phyloP scores from a whole-genome alignment of 2,113 vertebrate species.

The Formicarius rufipectus region DNA sequence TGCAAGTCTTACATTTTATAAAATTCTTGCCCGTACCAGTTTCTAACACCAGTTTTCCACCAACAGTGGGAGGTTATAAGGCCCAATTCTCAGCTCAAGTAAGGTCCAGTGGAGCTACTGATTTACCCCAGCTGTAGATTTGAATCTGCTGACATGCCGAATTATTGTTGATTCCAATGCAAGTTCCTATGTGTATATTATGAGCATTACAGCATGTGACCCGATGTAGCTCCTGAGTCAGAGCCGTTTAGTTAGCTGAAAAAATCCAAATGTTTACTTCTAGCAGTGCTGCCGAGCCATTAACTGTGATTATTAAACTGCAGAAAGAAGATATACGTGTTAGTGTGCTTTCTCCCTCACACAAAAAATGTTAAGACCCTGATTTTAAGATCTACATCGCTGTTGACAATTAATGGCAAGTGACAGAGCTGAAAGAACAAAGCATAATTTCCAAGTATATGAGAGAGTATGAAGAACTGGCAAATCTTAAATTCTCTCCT shows the following conservation, averaged over 20 bases:
- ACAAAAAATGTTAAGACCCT: not conserved
- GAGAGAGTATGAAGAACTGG: not conserved
- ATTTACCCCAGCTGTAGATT: conserved; percentile 24
- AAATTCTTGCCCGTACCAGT: not conserved
- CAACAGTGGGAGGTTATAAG: not conserved
- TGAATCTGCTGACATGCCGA: not conserved
- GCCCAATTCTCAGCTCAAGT: not conserved
- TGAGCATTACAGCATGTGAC: not conserved
- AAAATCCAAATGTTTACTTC: conserved; percentile 17
- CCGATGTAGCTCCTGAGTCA: not conserved
- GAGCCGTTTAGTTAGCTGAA: not conserved
- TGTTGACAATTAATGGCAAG: not conserved
- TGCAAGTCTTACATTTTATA: not conserved
- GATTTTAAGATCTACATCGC: not conserved
- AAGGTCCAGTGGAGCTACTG: not conserved
- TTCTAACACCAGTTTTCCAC: not conserved
- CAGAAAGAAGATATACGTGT: not conserved
- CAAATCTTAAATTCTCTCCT: conserved; percentile 27
- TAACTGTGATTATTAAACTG: not conserved
- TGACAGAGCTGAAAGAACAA: conserved; percentile 14
- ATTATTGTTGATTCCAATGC: not conserved
- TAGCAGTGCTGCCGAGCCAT: not conserved
- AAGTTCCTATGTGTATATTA: not conserved
- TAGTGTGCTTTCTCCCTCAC: not conserved
- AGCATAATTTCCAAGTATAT: not conserved